phyloP scores from a whole-genome alignment of 2,113 vertebrate species.

The Erythrolamprus reginae region DNA sequence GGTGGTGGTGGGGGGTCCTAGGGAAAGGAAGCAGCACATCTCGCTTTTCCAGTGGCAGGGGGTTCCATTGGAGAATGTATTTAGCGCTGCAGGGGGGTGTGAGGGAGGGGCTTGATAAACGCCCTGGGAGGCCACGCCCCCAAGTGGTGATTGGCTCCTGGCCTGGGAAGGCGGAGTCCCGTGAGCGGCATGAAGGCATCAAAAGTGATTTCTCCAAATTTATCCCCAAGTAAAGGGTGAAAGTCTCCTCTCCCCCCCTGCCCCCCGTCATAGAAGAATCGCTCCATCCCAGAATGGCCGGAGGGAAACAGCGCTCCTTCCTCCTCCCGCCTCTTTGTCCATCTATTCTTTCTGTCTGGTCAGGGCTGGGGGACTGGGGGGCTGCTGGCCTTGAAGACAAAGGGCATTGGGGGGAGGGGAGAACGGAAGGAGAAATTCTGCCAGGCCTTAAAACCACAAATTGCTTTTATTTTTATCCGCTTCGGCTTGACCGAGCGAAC shows the following conservation, averaged over 20 bases:
- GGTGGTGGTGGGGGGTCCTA: background rate
- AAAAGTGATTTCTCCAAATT: background rate
- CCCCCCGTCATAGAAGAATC: no score
- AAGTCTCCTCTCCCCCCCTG: background rate
- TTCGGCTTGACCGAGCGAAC: background rate
- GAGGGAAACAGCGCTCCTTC: background rate
- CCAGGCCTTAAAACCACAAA: background rate
- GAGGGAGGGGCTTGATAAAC: background rate
- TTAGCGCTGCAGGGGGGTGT: background rate
- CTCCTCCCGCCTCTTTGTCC: slow-evolving; percentile 27
- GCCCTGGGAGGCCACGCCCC: background rate
- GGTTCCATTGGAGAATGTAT: background rate
- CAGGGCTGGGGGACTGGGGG: background rate
- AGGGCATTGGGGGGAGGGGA: no score
- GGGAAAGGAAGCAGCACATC: background rate
- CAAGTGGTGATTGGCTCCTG: background rate
- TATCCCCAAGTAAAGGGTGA: background rate
- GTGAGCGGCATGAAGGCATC: background rate
- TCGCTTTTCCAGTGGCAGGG: background rate
- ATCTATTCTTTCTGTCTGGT: slow-evolving; percentile 37
- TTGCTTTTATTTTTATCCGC: background rate
- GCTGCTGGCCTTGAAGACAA: slow-evolving; percentile 40
- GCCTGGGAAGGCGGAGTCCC: background rate
- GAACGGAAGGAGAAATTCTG: background rate
- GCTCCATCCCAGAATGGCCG: background rate